Conservation (phyloP, 2,888 invertebrate species). For the Panopea generosa region DNA sequence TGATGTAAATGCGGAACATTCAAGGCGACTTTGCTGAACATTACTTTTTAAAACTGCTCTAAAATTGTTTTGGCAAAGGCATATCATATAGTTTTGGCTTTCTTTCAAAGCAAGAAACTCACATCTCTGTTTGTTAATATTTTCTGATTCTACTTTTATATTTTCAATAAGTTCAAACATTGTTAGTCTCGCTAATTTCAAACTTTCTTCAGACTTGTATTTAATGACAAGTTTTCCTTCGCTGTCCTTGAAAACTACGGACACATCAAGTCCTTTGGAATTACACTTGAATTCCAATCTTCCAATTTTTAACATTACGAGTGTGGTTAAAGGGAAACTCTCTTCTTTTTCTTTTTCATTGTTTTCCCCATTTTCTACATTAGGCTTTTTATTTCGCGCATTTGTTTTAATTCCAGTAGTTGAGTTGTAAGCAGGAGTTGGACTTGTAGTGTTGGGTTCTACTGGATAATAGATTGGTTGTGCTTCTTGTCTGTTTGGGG, state of each 20-base stretch:
- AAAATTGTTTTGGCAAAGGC: conserved; percentile 9
- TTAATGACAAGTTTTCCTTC: conserved; percentile 11
- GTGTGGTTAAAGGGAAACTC: background rate
- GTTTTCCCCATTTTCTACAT: no score
- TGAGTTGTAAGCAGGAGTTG: no score
- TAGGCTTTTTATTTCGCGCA: no score
- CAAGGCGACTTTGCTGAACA: background rate
- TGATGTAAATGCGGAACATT: conserved; percentile 9
- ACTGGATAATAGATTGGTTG: no score
- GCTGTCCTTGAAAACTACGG: conserved; percentile 25
- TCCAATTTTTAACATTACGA: conserved; percentile 13
- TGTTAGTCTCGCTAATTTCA: background rate
- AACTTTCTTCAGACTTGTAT: background rate
- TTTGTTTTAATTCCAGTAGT: no score
- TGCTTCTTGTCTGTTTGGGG: no score
- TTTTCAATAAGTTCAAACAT: conserved; percentile 10
- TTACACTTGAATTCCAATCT: conserved; percentile 2
- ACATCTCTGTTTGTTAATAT: background rate
- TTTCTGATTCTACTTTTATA: background rate
- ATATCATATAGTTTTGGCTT: conserved; percentile 12
- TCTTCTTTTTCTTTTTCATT: no score
- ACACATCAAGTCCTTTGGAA: background rate
- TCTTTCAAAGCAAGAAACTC: conserved; percentile 8
- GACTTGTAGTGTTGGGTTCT: no score
- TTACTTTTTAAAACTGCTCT: conserved; percentile 15